Base-by-base conservation (phyloP, 2,888 invertebrate species). In the Melikaiella ostensackeni region DNA sequence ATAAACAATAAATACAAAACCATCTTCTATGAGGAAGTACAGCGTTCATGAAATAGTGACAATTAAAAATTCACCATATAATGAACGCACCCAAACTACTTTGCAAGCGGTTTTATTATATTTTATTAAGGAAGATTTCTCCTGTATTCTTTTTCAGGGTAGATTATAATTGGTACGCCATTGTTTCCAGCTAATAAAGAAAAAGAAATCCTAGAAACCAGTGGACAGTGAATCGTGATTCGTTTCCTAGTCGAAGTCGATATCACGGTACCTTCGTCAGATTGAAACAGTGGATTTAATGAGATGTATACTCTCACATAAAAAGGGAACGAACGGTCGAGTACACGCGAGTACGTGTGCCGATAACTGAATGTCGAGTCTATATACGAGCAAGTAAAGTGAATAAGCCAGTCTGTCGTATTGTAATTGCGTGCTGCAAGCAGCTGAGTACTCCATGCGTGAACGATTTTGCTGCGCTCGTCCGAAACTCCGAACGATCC, bases 371-470 rank as follows among this genome's bases (percentile, higher is more conserved):
- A 70, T 46, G 64, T 42, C 42, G 38, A 70, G 46, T 70, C n/a
- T 33, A 70, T 50, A 46, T 55, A 55, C 50, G 46, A 70, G 50
- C 46, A 50, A 70, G 46, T 70, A 27, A 46, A 50, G 46, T 70
- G 46, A 46, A 50, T 50, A 46, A 38, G 16, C 38, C 46, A 83
- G 80, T 82, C 82, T 82, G 80, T 82, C 84, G 85, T 86, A 87
- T 85, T 87, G 85, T 84, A 87, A 87, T 87, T 85, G 85, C 84
- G 84, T 84, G 80, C 84, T 78, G 82, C 82, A 83, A 84, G 85
- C 85, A 85, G 86, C 85, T 85, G 85, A 86, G 84, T 85, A 30
- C 80, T 80, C 86, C 87, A 87, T 86, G 88, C 88, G 86, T 87
- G 87, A 87, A 88, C 86, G 87, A 87, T 85, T 80, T 84, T 83